These are phyloP conservation scores for Himalopsyche tibetana DNA, from an alignment of 2,888 invertebrate genomes.

Conservation along the genomic window DNA sequence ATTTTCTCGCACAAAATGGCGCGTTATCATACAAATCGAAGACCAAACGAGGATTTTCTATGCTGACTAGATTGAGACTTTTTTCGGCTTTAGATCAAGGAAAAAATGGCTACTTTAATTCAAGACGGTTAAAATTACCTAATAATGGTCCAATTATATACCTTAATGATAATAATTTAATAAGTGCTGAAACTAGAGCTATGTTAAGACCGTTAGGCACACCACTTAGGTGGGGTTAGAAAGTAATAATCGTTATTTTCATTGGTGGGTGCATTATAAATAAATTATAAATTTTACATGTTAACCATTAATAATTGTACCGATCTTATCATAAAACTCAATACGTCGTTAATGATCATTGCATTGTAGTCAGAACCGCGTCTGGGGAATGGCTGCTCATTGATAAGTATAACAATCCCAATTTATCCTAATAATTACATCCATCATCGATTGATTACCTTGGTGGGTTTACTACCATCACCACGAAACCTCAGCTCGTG, in stretches of 20 bases:
- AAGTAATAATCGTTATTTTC: not conserved
- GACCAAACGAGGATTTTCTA: conserved; percentile 72
- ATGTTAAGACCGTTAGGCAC: conserved; percentile 71
- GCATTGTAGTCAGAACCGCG: too few relatives aligned
- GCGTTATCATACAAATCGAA: not conserved
- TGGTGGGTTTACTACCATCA: too few relatives aligned
- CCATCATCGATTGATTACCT: too few relatives aligned
- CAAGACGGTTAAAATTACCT: conserved; percentile 62
- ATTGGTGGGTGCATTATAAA: not conserved
- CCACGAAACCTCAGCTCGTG: too few relatives aligned
- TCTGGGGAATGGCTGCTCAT: too few relatives aligned
- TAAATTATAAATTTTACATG: too few relatives aligned
- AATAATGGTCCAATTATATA: conserved; percentile 56
- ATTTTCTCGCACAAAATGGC: not conserved
- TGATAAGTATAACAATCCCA: too few relatives aligned
- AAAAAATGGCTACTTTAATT: conserved; percentile 69
- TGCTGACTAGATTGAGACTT: conserved; percentile 72
- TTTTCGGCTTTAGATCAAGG: conserved; percentile 71
- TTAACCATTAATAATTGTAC: too few relatives aligned
- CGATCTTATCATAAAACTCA: not conserved
- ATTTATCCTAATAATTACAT: too few relatives aligned
- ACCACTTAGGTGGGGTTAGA: conserved; percentile 74
- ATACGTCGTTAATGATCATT: too few relatives aligned
- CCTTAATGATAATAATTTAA: conserved; percentile 67
- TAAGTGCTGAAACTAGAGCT: conserved; percentile 71